Evolutionary conservation across 2,113 vertebrate species (phyloP).

Genomic region (human): DNA sequence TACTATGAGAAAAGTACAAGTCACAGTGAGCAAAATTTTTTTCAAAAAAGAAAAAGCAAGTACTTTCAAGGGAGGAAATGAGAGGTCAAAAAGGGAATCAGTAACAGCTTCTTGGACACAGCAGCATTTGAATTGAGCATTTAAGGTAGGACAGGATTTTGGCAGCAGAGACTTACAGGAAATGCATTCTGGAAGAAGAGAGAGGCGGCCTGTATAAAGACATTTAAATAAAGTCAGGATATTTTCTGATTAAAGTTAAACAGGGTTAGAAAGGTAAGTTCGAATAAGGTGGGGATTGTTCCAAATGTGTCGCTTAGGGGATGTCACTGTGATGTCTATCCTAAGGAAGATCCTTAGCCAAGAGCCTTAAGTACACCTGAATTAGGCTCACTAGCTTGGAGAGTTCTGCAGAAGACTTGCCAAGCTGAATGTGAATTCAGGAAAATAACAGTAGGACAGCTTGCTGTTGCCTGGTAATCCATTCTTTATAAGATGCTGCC

Average conservation of each 20-base stretch:
- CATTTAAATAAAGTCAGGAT: background rate
- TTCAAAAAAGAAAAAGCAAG: background rate
- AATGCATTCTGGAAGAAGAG: conserved; percentile 24
- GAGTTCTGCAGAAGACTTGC: conserved; percentile 71
- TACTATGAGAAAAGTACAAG: background rate
- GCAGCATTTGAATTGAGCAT: background rate
- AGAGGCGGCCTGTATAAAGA: background rate
- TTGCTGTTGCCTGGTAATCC: conserved; percentile 79
- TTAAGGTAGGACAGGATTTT: conserved; percentile 29
- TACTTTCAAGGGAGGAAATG: background rate
- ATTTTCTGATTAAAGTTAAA: conserved; percentile 5
- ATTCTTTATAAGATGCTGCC: conserved; percentile 74
- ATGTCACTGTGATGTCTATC: background rate
- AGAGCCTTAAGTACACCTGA: conserved; percentile 53
- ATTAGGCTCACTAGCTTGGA: conserved; percentile 61
- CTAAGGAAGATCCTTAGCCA: background rate
- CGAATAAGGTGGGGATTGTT: background rate
- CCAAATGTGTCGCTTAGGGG: background rate
- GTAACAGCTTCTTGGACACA: background rate
- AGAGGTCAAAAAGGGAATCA: background rate
- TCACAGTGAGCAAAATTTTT: background rate
- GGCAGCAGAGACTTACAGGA: background rate
- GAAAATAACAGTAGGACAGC: conserved; percentile 78
- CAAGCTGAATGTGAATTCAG: conserved; percentile 77
- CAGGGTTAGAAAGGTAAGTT: background rate